Evolutionary conservation across 1,140 invertebrate species (phyloP), one percentile per base, ranked within the genome.

Genomic region (Diorhabda carinulata): DNA sequence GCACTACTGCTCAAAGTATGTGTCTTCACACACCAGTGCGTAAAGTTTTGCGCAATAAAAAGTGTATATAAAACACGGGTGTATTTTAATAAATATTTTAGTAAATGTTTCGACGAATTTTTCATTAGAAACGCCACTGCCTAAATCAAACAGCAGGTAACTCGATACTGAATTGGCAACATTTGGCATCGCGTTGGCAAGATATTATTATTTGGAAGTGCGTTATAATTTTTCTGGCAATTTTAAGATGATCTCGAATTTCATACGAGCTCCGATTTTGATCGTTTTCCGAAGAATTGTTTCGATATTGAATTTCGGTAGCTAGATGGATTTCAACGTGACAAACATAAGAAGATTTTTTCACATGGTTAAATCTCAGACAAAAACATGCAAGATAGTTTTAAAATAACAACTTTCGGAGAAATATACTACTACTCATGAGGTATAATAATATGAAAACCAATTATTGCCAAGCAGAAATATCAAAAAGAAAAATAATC

Each of bases 141-240:
- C 2, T 52, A 52, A 3, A 6, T 52, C n/a, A 8, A 8, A 43
- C 8, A 6, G 57, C 64, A 59, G 45, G 73, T 70, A 75, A 75
- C 61, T 62, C 60, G 72, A 75, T 73, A 71, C 58, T 10, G n/a
- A 64, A 61, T 66, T 69, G 67, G 73, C 71, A 73, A 72, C 70
- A 73, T 74, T 74, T 73, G 69, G 73, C 64, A 45, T 43, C 45
- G 42, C 25, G 40, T 44, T 59, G 47, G 47, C 47, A n/a, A 52
- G n/a, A 52, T 52, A 52, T 52, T 52, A 52, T 8, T 52, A 52
- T 52, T 52, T 52, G 6, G 47, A 52, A 52, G 47, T 52, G 47
- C 47, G 47, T 52, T 52, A 52, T 52, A 52, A 52, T 52, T 52
- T 52, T 52, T 52, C 47, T 52, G 47, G 47, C 47, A 52, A 52